Base-by-base conservation (phyloP, 2,797 vertebrate genomes). In the Betta splendens region DNA sequence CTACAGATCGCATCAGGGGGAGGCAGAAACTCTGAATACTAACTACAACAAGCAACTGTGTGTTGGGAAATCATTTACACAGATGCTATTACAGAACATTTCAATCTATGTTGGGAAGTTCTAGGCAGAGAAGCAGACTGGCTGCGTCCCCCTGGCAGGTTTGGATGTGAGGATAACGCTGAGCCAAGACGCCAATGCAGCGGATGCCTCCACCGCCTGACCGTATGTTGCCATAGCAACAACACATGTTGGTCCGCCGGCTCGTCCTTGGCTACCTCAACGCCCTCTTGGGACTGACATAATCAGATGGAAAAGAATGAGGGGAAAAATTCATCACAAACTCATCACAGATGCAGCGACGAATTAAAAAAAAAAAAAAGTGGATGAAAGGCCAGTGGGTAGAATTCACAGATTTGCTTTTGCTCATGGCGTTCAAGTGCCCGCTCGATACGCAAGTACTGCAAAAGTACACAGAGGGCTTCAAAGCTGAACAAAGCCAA, bases 221-320 rank as follows among this genome's bases (percentile, higher is more conserved):
- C 53, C 44, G 44, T 17, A 37, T 1, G 78, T 84, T 69, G 76
- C 75, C 78, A 85, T 85, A 60, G 79, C 59, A 87, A 88, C 85
- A 69, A 25, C 62, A 65, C 58, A 47, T 17, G 45, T 32, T 1
- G 4, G 23, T 48, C 45, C 7, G 17, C 22, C 52, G 37, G 63
- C 29, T 33, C 16, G 68, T 80, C 71, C 74, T 72, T 54, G 69
- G 60, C 59, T 67, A 58, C 58, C 54, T 71, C 54, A 64, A 37
- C 7, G 21, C 36, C 11, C 52, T 67, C 69, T 18, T 0, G 54
- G 65, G 50, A 51, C 39, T 1, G 5, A 5, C 20, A 7, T 44
- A 54, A 72, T 32, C 37, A 81, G 64, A 76, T 21, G 62, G 43
- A 61, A 54, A 73, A 60, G 32, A 79, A 76, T n/a, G 50, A 57